These are phyloP conservation scores for Antennarius striatus DNA, from an alignment of 2,113 vertebrate species.

Conservation along the genomic window DNA sequence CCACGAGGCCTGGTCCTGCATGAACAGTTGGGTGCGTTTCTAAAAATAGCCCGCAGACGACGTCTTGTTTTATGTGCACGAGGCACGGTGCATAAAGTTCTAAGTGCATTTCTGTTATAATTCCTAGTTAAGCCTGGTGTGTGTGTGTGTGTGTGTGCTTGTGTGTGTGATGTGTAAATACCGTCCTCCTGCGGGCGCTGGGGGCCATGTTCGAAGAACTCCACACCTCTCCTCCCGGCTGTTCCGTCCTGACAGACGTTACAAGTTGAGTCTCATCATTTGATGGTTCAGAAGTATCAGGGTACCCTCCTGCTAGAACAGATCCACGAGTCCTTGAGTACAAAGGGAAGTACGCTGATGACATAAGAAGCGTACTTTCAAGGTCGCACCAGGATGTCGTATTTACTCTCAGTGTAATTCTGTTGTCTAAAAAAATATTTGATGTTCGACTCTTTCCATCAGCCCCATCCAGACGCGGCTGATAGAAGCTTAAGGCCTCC, in stretches of 20 bases:
- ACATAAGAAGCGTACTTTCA: not conserved
- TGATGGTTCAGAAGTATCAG: not conserved
- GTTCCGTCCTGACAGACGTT: conserved; percentile 2
- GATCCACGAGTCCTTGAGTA: not conserved
- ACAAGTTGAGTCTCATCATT: not conserved
- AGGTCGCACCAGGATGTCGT: not conserved
- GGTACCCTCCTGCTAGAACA: conserved; percentile 15
- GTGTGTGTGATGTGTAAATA: conserved; percentile 49
- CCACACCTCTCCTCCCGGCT: not conserved
- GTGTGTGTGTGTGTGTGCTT: not conserved
- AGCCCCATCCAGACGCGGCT: not conserved
- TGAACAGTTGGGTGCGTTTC: too few species aligned
- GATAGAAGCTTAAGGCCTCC: not conserved
- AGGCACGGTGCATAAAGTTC: too few species aligned
- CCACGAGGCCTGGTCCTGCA: too few species aligned
- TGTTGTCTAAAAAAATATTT: not conserved
- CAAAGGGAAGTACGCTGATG: not conserved
- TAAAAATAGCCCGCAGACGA: too few species aligned
- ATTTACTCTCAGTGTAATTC: not conserved
- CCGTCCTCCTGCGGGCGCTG: conserved; percentile 2
- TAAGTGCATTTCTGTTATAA: too few species aligned
- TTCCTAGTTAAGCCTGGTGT: not conserved
- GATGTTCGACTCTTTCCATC: not conserved
- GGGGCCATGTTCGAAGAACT: conserved; percentile 25
- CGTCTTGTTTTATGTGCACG: too few species aligned